These are phyloP conservation scores for Perithous albicinctus DNA, from an alignment of 2,888 invertebrate species.

Conservation along the genomic window DNA sequence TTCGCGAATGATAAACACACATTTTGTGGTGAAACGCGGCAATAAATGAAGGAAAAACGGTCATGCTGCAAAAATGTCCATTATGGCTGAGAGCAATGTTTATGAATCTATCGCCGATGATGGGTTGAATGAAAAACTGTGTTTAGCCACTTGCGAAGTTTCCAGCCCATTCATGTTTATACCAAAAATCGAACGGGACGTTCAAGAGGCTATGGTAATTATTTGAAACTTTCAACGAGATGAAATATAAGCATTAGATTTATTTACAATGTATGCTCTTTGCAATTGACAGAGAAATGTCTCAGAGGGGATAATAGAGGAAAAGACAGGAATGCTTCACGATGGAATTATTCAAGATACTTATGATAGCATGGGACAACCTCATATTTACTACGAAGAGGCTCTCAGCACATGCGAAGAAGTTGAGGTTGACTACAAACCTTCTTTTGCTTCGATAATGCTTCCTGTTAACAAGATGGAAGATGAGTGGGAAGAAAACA, in stretches of 20 bases:
- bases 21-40: neutral
- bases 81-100: conserved; percentile 65
- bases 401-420: conserved; percentile 55
- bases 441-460: conserved; percentile 34
- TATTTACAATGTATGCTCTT: neutral
- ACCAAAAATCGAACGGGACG: conserved; percentile 65
- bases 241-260: neutral
- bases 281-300: conserved; percentile 8
- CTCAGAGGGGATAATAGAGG: neutral
- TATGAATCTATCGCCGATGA: conserved; percentile 68
- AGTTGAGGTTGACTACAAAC: conserved; percentile 64
- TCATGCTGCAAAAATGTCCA: conserved; percentile 70
- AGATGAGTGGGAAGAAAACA: conserved; percentile 57
- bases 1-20: neutral
- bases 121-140: conserved; percentile 62
- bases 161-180: conserved; percentile 66
- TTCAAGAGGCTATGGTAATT: conserved; percentile 70
- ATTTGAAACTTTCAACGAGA: neutral
- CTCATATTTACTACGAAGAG: conserved; percentile 52
- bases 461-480: conserved; percentile 50
- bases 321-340: conserved; percentile 11
- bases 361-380: neutral
- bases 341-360: conserved; percentile 3
- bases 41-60: conserved; percentile 1
- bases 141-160: conserved; percentile 58